These are phyloP conservation scores for Nephila pilipes DNA, from an alignment of 1,140 invertebrate species.

Conservation along the genomic window DNA sequence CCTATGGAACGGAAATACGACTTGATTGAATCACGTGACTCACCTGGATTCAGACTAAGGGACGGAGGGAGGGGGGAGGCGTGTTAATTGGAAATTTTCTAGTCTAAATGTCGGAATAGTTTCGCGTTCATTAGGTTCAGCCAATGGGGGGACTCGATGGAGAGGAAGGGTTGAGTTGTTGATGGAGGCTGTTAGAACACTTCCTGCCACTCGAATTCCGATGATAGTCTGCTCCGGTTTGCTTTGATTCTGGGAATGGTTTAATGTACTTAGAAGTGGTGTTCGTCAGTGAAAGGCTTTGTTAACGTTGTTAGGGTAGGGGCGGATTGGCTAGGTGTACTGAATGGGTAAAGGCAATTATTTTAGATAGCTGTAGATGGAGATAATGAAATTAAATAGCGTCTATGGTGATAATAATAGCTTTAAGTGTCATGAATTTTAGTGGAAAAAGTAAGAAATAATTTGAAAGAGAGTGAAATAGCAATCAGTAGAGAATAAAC, in stretches of 20 bases:
- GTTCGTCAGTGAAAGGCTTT: not conserved
- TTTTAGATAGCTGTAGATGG: too few species aligned
- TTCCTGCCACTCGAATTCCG: slow-evolving; percentile 15
- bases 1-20: slow-evolving; percentile 51
- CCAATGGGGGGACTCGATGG: slow-evolving; percentile 6
- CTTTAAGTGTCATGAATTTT: too few species aligned
- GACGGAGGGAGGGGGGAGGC: not conserved
- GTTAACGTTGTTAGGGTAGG: too few species aligned
- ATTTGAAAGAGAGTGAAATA: too few species aligned
- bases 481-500: too few species aligned
- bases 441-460: too few species aligned
- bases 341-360: too few species aligned
- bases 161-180: slow-evolving; percentile 30
- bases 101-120: slow-evolving; percentile 46
- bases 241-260: slow-evolving; percentile 16
- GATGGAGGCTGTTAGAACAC: slow-evolving; percentile 22
- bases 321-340: too few species aligned
- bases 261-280: not conserved
- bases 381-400: too few species aligned
- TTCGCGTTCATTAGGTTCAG: slow-evolving; percentile 20
- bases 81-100: slow-evolving; percentile 66
- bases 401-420: too few species aligned
- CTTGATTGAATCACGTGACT: slow-evolving; percentile 49
- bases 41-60: not conserved
- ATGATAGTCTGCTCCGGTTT: not conserved